These are phyloP conservation scores for Platycnemis pennipes DNA, from an alignment of 2,888 invertebrate genomes.

Conservation along the genomic window DNA sequence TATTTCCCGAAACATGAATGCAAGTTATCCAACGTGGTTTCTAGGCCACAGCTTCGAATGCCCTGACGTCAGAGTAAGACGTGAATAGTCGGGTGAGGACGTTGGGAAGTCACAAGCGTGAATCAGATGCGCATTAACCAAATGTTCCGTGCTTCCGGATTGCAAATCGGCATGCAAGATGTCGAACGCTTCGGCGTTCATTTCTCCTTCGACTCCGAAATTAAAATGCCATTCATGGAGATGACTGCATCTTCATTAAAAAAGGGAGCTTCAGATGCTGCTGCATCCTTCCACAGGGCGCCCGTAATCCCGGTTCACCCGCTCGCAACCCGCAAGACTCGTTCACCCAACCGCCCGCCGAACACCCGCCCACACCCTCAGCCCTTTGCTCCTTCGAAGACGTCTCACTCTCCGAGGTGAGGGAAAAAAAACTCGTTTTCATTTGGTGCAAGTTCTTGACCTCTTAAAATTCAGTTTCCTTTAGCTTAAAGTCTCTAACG, in stretches of 20 bases:
- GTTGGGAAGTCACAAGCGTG: background rate
- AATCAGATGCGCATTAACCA: background rate
- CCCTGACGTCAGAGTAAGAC: background rate
- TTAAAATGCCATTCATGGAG: background rate
- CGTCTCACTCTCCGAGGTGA: background rate
- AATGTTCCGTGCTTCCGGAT: background rate
- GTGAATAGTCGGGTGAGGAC: background rate
- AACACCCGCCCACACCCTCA: no score
- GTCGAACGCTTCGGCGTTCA: background rate
- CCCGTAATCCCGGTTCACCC: no score
- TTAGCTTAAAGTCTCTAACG: slow-evolving; percentile 28
- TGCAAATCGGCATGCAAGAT: background rate
- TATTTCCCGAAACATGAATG: background rate
- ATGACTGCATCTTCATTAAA: slow-evolving; percentile 9
- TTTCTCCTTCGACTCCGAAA: background rate
- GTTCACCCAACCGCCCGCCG: no score
- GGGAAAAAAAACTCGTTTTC: slow-evolving; percentile 18
- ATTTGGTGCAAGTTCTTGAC: slow-evolving; percentile 60
- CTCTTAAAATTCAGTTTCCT: slow-evolving; percentile 33
- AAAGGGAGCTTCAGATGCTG: background rate
- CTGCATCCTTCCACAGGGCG: background rate
- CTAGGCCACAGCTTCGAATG: background rate
- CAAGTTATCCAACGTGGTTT: background rate
- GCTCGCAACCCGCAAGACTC: no score
- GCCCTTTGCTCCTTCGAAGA: background rate